Base-by-base conservation (phyloP, 2,888 invertebrate species). In the Trilocha varians region DNA sequence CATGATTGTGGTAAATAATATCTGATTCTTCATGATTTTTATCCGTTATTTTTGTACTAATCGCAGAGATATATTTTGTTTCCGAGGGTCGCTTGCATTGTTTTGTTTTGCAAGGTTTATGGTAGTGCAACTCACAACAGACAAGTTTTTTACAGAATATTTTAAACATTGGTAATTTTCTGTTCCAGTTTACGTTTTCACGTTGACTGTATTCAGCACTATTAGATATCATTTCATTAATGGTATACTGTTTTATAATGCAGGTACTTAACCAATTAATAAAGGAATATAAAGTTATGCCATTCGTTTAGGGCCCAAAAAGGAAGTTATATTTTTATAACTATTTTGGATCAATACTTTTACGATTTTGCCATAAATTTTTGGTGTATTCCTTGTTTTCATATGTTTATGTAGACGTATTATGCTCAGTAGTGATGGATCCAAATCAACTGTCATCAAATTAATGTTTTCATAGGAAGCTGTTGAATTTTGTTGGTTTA, bases 341-440 rank as follows among this genome's bases (percentile, higher is more conserved):
- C 71, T 60, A 48, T 76, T 75, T 16, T 55, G 52, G 16, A 73
- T 42, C 5, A 76, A 46, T 16, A 55, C 42, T 53, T 60, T 63
- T 32, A 67, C 25, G 13, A 75, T 57, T 50, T 59, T 70, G 3
- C 50, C 47, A 47, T 65, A 75, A 15, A 58, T 41, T 44, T 57
- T 69, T 2, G 59, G 51, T 32, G 50, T 54, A 45, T 55, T 64
- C 41, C 60, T 69, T 4, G 48, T 46, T 41, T 59, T 65, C 9
- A 59, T 41, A 11, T 41, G 57, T 43, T 57, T 64, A 25, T 68
- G 70, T 36, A 73, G 51, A 41, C 64, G 60, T 43, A 76, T 59
- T 34, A 78, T 65, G 45, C 78, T 80, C 59, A 74, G 64, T 3
- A 76, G 48, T 8, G 82, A 79, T 6, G 78, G 67, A 34, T 78